Base-by-base conservation (phyloP, 2,888 invertebrate species). In the Synanthedon vespiformis region DNA sequence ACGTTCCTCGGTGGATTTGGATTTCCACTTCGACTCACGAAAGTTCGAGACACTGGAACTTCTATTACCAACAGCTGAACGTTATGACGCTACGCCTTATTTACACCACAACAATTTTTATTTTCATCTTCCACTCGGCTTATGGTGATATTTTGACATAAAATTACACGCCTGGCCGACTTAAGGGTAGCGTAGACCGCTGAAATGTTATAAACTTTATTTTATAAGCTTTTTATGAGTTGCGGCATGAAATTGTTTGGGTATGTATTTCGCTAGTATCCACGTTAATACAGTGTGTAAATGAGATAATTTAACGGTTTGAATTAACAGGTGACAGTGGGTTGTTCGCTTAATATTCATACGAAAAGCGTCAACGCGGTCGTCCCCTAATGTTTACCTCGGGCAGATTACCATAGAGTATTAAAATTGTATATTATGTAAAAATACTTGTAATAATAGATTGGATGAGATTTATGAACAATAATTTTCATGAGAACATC, bases 81-180 rank as follows among this genome's bases (percentile, higher is more conserved):
- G 57, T 55, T 58, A 57, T 61, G 57, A 61, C 58, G 55, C 56
- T 53, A 57, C 52, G 58, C 58, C 59, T 64, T 60, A 61, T 59
- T 61, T 59, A 54, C 54, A 52, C 55, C 10, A 55, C 59, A 61
- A 57, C 58, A 64, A 64, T 66, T 64, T 64, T 60, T 57, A 61
- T 61, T 62, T 63, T 57, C 65, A 64, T 69, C 65, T 67, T 67
- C 59, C 48, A 48, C 58, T 56, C 61, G 60, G 63, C 60, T 64
- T 64, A 63, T 62, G 61, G 60, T 60, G 58, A 68, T 66, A 65
- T 67, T 68, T 64, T 64, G 66, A 62, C 61, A 65, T 68, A 64
- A 70, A 66, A 65, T 63, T 61, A 61, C 60, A 58, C 61, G 61
- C 58, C 44, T 52, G 62, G 60, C 57, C 64, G 64, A 61, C 58